Base-by-base conservation (phyloP, 2,113 vertebrate species). In the Hiodon alosoides region DNA sequence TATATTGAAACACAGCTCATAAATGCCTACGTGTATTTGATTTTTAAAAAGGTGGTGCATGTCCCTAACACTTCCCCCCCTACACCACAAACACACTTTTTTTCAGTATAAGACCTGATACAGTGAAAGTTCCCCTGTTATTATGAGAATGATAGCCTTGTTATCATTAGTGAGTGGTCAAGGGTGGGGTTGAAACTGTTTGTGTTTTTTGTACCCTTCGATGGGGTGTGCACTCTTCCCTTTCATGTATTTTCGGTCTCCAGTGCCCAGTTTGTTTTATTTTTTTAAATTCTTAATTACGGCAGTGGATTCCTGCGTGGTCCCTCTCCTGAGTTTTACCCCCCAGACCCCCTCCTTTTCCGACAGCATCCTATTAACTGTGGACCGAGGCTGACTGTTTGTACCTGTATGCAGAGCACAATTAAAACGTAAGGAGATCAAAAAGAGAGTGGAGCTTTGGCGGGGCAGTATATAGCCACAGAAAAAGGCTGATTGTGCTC, bases 181-280 rank as follows among this genome's bases (percentile, higher is more conserved):
- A 62, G 51, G n/a, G 3, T 77, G 59, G 72, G 50, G 73, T 51
- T 59, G 59, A n/a, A 48, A 61, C 58, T 61, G 13, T 47, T 7
- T 31, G 51, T 62, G 2, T 67, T 61, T n/a, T 67, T 54, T 58
- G 17, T 65, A 31, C 9, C 17, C 17, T 3, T 14, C 47, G 62
- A 46, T 65, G 51, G 52, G 68, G 16, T 57, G 87, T 87, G 71
- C 80, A 81, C 84, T 82, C 79, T 75, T 79, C 69, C 75, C 83
- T 86, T 90, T 86, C 87, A 87, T 89, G 86, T 89, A 85, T 91
- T 90, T 88, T 88, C 83, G 86, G 83, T 87, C 86, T 86, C 82
- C 55, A 77, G 69, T 80, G 83, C 87, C 90, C 87, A 89, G 88
- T 90, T 90, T 87, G 82, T 78, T 84, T 85, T 31, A 31, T 31